Base-by-base conservation (phyloP, 2,113 vertebrate species). In the Heterocephalus glaber region DNA sequence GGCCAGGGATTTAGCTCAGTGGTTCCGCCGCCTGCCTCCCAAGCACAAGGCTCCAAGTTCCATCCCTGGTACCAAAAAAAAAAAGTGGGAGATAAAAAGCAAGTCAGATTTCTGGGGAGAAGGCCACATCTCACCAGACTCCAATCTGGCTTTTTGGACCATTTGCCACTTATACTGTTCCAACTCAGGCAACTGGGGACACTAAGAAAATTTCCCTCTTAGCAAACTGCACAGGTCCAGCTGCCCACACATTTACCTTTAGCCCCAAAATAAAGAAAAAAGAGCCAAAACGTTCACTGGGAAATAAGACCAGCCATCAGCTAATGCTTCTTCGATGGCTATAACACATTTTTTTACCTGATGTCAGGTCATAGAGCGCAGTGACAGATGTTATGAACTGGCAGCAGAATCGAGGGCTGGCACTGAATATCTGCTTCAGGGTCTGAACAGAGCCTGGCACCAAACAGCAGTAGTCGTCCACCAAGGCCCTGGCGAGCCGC, bases 341-440 rank as follows among this genome's bases (percentile, higher is more conserved):
- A 41, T 16, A 3, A 35, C 13, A 38, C 17, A 14, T 56, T 38
- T 4, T 5, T 12, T 97, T 96, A 99, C 99, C 99, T 98, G 99
- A 98, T 0, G 99, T 99, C 97, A 99, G 98, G 98, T 99, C 99
- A 0, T 99, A 99, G 1, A 99, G 98, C 0, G 99, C 99, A 0
- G 99, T 99, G 94, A 99, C 99, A 0, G 99, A 98, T 0, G 99
- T 99, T 92, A 99, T 99, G 96, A 99, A 99, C 98, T 99, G 99
- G 98, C 99, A 99, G 98, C 99, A 99, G 98, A 99, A 99, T 58
- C 99, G 99, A 28, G 99, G 99, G 85, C 99, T 99, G 97, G 99
- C 98, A 1, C 98, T 99, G 98, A 99, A 98, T 90, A 99, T 99
- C 97, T 99, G 99, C 96, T 98, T 99, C 86, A 99, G 96, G 0